Percentiles rank a stretch among this genome's conserved stretches.
These are phyloP conservation scores for Hedya salicella DNA, from an alignment of 2,888 invertebrate species.

Conservation along the genomic window DNA sequence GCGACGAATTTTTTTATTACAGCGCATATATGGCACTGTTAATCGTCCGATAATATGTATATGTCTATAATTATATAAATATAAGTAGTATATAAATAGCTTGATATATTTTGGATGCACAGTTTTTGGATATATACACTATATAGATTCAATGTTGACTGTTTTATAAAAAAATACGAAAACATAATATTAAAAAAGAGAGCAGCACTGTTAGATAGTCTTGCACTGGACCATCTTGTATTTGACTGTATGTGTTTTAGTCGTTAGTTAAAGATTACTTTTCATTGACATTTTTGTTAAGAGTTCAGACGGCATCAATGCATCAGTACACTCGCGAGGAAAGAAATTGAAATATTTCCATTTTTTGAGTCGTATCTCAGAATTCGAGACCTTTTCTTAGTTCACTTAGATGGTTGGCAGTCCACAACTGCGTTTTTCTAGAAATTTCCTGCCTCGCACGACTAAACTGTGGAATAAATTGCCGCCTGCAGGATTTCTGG, in stretches of 20 bases:
- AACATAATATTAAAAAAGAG: slow-evolving; percentile 35
- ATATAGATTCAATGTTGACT: slow-evolving; percentile 34
- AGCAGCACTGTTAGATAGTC: slow-evolving; percentile 31
- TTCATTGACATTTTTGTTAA: no score
- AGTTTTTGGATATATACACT: slow-evolving; percentile 29
- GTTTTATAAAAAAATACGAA: slow-evolving; percentile 40
- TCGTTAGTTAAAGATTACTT: not conserved
- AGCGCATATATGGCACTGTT: not conserved
- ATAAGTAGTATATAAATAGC: slow-evolving; percentile 11
- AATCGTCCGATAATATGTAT: not conserved
- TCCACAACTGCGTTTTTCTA: no score
- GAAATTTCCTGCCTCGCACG: no score
- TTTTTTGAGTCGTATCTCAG: no score
- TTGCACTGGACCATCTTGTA: slow-evolving; percentile 25
- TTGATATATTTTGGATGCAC: slow-evolving; percentile 37
- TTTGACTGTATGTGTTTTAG: not conserved
- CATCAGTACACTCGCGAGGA: no score
- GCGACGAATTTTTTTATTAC: no score
- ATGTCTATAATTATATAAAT: not conserved
- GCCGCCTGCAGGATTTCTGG: no score
- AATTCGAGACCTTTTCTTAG: no score
- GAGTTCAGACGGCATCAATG: no score
- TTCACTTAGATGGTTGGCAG: no score
- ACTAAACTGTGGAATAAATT: no score
- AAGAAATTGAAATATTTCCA: no score